phyloP scores from a whole-genome alignment of 2,797 vertebrate genomes.

The Clarias laeviceps region DNA sequence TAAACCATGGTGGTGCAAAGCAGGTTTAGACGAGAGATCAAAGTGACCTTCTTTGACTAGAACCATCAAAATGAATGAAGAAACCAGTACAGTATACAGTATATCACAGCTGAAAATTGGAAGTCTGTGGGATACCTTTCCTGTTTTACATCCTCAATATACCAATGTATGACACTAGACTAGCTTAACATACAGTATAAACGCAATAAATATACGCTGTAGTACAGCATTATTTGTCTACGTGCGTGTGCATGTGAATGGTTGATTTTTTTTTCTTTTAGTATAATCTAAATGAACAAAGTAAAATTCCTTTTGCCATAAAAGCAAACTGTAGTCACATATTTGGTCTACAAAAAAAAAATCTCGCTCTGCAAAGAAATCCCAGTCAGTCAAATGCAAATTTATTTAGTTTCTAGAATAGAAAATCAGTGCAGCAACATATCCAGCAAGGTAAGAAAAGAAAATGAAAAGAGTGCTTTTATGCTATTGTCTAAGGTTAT shows the following conservation, averaged over 20 bases:
- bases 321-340: neutral
- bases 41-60: neutral
- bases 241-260: neutral
- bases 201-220: neutral
- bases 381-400: slow-evolving; percentile 67
- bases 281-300: neutral
- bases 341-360: neutral
- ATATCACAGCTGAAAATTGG: neutral
- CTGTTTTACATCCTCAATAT: neutral
- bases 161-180: neutral
- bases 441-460: slow-evolving; percentile 69
- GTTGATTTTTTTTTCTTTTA: neutral
- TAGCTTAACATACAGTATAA: neutral
- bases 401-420: slow-evolving; percentile 68
- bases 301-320: neutral
- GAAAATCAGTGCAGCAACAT: slow-evolving; percentile 76
- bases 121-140: slow-evolving; percentile 11
- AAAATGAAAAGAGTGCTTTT: slow-evolving; percentile 60
- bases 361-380: slow-evolving; percentile 54
- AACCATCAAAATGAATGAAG: slow-evolving; percentile 21
- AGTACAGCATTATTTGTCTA: neutral
- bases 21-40: slow-evolving; percentile 57
- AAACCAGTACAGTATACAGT: slow-evolving; percentile 11
- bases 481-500: slow-evolving; percentile 60
- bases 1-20: slow-evolving; percentile 64